Evolutionary conservation across 2,888 invertebrate species (phyloP).

Genomic region (Drosophila limbata): DNA sequence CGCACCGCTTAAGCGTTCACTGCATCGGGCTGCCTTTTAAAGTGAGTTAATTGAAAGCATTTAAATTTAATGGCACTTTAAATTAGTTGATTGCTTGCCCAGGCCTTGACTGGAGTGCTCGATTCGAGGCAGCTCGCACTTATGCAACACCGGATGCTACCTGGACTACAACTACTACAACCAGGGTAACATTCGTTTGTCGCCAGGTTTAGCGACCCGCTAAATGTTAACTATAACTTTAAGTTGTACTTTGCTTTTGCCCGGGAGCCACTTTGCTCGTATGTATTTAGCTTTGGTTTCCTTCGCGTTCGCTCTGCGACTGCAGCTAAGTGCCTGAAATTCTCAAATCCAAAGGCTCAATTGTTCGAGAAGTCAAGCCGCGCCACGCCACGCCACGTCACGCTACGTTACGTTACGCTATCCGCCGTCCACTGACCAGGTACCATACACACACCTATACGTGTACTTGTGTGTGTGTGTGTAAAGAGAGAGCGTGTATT

Average conservation of each 20-base stretch:
- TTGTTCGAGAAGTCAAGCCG: slow-evolving; percentile 16
- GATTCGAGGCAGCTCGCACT: slow-evolving; percentile 36
- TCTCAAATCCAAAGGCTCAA: slow-evolving; percentile 57
- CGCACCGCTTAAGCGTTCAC: slow-evolving; percentile 26
- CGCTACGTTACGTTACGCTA: slow-evolving; percentile 56
- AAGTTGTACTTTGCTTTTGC: slow-evolving; percentile 19
- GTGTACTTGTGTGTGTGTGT: neutral
- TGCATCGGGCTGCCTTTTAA: slow-evolving; percentile 47
- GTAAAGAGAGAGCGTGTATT: slow-evolving; percentile 25
- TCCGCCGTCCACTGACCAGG: slow-evolving; percentile 59
- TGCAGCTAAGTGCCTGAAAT: slow-evolving; percentile 65
- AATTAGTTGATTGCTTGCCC: slow-evolving; percentile 69
- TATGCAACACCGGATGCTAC: slow-evolving; percentile 48
- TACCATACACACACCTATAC: slow-evolving; percentile 11
- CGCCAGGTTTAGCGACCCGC: slow-evolving; percentile 5
- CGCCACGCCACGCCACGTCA: slow-evolving; percentile 10
- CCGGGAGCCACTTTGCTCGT: slow-evolving; percentile 20
- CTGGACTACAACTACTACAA: slow-evolving; percentile 1
- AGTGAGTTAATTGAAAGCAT: slow-evolving; percentile 77
- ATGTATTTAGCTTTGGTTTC: slow-evolving; percentile 57
- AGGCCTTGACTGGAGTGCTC: slow-evolving; percentile 29
- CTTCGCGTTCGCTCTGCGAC: slow-evolving; percentile 75
- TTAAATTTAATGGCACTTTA: slow-evolving; percentile 79
- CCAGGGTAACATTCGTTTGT: slow-evolving; percentile 14
- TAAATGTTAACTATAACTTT: slow-evolving; percentile 17